Evolutionary conservation across 2,888 invertebrate genomes (phyloP).

Genomic region (Brachyptera risi): DNA sequence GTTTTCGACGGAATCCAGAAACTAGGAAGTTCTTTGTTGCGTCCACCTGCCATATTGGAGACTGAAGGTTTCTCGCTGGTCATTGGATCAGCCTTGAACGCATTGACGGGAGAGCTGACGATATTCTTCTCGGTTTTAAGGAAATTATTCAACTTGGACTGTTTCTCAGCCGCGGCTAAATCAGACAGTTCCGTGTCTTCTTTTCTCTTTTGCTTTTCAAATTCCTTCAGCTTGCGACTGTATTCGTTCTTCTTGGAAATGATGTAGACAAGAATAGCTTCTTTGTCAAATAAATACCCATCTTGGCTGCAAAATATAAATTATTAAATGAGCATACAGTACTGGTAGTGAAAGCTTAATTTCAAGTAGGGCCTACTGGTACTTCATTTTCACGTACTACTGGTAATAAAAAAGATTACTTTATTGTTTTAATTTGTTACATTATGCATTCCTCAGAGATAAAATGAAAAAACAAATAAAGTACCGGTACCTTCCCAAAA

Average conservation of each 20-base stretch:
- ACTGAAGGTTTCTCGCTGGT: constrained; percentile 49
- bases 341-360: too few species aligned
- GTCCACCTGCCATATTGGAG: constrained; percentile 74
- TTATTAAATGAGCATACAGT: too few species aligned
- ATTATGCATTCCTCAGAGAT: too few species aligned
- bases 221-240: constrained; percentile 84
- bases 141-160: constrained; percentile 71
- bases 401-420: too few species aligned
- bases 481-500: too few species aligned
- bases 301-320: constrained; percentile 67
- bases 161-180: constrained; percentile 66
- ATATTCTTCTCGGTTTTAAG: constrained; percentile 79
- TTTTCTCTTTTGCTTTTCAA: constrained; percentile 78
- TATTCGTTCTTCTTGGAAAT: constrained; percentile 91
- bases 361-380: too few species aligned
- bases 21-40: constrained; percentile 81
- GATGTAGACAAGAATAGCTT: constrained; percentile 92
- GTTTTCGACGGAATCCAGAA: constrained; percentile 96
- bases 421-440: too few species aligned
- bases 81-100: constrained; percentile 41
- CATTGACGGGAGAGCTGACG: constrained; percentile 50
- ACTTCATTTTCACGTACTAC: too few species aligned
- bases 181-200: constrained; percentile 68
- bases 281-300: constrained; percentile 94
- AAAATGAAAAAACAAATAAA: too few species aligned